Evolutionary conservation across 2,888 invertebrate genomes (phyloP), one percentile per base, ranked within the genome.

Genomic region (Monoplex corrugatus): DNA sequence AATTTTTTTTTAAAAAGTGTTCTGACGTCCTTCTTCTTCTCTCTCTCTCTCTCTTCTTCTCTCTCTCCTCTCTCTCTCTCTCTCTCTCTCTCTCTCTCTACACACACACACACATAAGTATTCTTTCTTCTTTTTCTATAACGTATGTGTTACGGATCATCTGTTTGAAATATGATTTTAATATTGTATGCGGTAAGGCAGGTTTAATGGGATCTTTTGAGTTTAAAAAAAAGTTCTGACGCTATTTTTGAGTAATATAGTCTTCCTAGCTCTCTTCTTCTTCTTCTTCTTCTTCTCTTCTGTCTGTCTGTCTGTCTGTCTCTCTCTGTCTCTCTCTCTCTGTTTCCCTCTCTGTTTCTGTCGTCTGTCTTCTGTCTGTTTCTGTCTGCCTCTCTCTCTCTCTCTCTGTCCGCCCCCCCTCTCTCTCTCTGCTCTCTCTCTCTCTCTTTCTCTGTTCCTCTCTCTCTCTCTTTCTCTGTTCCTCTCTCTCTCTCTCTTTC

Each of bases 401-500:
- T 23, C 68, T 23, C 19, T 68, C 68, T 68, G 8, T 68, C 68
- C n/a, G 8, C n/a, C 16, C 5, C 16, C n/a, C 68, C n/a, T n/a
- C 28, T 68, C n/a, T 68, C n/a, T 68, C 28, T 28, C 8, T 68
- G 68, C n/a, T 68, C 89, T 23, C 13, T 8, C 32, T 72, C 68
- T 72, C n/a, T 85, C 35, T 32, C 40, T 43, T n/a, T 16, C 40
- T 85, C 85, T 19, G 35, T 82, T 13, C 38, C 45, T 57, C 35
- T 45, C 16, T 40, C 44, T 35, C 28, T 78, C 63, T 85, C n/a
- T 85, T 35, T 72, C 40, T 35, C 78, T 45, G n/a, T 63, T 45
- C 45, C 40, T 84, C 88, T 72, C 45, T 75, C 75, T 85, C 63
- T 85, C 13, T 84, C 28, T 88, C 82, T 88, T 38, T 83, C 83